These are phyloP conservation scores for Poicephalus gulielmi DNA, from an alignment of 2,113 vertebrate genomes.

Conservation along the genomic window DNA sequence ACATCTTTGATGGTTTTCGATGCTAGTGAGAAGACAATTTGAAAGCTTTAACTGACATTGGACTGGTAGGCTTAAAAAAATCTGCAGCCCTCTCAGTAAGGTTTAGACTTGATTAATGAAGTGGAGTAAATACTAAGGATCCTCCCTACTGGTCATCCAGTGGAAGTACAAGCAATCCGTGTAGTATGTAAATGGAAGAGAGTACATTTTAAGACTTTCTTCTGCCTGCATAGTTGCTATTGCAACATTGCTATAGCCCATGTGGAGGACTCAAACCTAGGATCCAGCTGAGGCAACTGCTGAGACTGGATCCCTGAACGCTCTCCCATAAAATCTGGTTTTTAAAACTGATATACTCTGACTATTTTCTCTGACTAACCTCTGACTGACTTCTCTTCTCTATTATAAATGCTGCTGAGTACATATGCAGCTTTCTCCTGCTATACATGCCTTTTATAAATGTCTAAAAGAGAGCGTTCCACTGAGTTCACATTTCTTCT, in stretches of 20 bases:
- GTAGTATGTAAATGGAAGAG: not conserved
- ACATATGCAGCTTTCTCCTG: conserved; percentile 14
- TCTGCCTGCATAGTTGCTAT: not conserved
- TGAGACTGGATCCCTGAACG: not conserved
- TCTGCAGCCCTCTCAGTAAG: not conserved
- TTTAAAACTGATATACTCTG: not conserved
- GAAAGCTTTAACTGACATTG: not conserved
- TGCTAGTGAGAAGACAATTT: not conserved
- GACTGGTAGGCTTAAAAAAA: not conserved
- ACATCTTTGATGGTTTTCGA: not conserved
- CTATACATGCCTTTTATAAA: conserved; percentile 1
- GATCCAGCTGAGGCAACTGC: not conserved
- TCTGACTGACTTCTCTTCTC: conserved; percentile 19
- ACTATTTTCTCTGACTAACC: not conserved
- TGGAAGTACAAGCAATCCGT: not conserved
- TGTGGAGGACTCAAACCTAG: not conserved
- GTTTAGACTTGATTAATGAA: not conserved
- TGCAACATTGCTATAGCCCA: not conserved
- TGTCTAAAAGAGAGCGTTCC: conserved; percentile 31
- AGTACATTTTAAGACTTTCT: not conserved
- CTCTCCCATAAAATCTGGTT: not conserved
- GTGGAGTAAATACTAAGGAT: not conserved
- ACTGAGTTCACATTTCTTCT: conserved; percentile 55
- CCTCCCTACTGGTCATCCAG: not conserved
- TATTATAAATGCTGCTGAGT: conserved; percentile 23